Evolutionary conservation across 2,113 vertebrate genomes (phyloP).

Genomic region (Madoqua kirkii): DNA sequence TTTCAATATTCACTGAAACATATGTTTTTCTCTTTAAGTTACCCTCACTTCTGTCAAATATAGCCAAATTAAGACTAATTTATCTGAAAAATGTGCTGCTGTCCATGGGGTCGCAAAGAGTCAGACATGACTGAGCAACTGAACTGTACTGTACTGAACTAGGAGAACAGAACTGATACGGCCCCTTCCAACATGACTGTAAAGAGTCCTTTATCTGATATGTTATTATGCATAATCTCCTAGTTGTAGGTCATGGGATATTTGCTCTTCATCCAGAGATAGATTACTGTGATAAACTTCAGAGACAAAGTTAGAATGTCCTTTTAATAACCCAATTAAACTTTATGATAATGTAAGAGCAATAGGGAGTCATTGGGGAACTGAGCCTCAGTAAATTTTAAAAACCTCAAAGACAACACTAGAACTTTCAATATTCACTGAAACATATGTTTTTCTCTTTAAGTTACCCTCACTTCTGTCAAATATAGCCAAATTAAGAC

Average conservation of each 20-base stretch:
- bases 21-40: background rate
- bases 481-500: background rate
- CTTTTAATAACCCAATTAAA: background rate
- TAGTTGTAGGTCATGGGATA: background rate
- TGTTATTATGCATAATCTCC: background rate
- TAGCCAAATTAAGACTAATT: background rate
- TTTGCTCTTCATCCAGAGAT: background rate
- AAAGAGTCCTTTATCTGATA: background rate
- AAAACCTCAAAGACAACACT: background rate
- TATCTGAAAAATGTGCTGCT: background rate
- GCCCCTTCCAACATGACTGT: background rate
- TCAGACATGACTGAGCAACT: no score
- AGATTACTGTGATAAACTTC: background rate
- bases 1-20: background rate
- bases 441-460: background rate
- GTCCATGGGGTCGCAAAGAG: no score
- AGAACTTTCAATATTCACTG: background rate
- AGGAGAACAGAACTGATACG: background rate
- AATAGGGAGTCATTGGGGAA: background rate
- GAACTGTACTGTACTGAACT: no score
- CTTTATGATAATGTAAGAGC: background rate
- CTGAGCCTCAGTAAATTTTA: background rate
- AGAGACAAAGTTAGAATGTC: background rate
- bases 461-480: background rate
- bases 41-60: background rate